A percentile compares a stretch with the other conserved stretches of the same genome.
Evolutionary conservation across 2,113 vertebrate species (phyloP).

Genomic region (Calcarius ornatus): DNA sequence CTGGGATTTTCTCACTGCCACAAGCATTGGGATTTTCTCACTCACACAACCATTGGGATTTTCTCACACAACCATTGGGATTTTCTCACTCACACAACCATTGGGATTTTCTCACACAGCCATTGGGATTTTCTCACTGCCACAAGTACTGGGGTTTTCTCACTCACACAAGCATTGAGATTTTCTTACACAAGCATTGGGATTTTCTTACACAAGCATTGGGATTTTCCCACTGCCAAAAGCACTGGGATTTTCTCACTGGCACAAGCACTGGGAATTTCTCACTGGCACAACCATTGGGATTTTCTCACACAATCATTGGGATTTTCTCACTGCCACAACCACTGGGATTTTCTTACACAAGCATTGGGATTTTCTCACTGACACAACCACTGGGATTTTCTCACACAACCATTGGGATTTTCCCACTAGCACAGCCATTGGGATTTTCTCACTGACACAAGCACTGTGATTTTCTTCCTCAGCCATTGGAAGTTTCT

Average conservation of each 20-base stretch:
- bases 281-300: fast-evolving
- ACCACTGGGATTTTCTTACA: background rate
- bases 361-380: too few species aligned
- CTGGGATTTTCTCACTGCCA: too few species aligned
- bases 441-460: background rate
- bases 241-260: too few species aligned
- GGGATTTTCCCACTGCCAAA: background rate
- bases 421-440: background rate
- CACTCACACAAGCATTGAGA: fast-evolving
- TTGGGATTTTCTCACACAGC: fast-evolving
- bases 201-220: background rate
- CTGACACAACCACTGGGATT: fast-evolving
- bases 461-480: too few species aligned
- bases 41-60: fast-evolving
- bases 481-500: background rate
- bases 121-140: background rate
- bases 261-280: background rate
- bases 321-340: background rate
- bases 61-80: background rate
- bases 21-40: background rate
- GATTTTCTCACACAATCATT: background rate
- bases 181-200: background rate
- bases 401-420: background rate
- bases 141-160: background rate
- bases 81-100: background rate